These are phyloP conservation scores for Rhinatrema bivittatum DNA, from an alignment of 2,797 vertebrate species.

Conservation along the genomic window DNA sequence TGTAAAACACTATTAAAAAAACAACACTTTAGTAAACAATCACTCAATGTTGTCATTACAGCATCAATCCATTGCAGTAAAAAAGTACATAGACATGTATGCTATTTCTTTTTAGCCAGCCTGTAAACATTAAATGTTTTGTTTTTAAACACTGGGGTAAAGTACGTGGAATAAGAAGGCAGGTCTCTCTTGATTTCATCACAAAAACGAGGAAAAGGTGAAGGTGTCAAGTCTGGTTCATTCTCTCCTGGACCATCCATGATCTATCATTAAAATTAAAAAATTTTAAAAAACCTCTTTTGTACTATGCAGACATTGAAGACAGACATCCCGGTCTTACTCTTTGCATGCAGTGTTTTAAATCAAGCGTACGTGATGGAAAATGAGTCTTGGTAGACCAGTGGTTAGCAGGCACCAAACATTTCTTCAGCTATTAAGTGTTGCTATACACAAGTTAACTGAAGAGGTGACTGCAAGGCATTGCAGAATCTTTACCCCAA, in stretches of 20 bases:
- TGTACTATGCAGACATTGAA: neutral
- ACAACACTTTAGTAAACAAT: neutral
- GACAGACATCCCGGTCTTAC: too few species aligned
- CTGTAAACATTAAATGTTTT: constrained; percentile 92
- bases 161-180: constrained; percentile 59
- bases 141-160: constrained; percentile 83
- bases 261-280: constrained; percentile 58
- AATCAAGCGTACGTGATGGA: too few species aligned
- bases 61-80: too few species aligned
- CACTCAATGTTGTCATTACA: too few species aligned
- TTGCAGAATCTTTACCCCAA: too few species aligned
- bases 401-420: too few species aligned
- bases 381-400: neutral
- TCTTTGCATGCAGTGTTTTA: too few species aligned
- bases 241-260: constrained; percentile 89
- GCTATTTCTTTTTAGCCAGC: too few species aligned
- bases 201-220: constrained; percentile 81
- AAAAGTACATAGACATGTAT: too few species aligned
- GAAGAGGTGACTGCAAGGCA: too few species aligned
- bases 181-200: constrained; percentile 76
- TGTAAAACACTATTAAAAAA: neutral
- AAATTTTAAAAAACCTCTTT: constrained; percentile 7
- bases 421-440: too few species aligned
- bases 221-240: constrained; percentile 68
- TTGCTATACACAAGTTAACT: too few species aligned